Base-by-base conservation (phyloP, 2,888 invertebrate species). In the Lasioglossum oenotherae region DNA sequence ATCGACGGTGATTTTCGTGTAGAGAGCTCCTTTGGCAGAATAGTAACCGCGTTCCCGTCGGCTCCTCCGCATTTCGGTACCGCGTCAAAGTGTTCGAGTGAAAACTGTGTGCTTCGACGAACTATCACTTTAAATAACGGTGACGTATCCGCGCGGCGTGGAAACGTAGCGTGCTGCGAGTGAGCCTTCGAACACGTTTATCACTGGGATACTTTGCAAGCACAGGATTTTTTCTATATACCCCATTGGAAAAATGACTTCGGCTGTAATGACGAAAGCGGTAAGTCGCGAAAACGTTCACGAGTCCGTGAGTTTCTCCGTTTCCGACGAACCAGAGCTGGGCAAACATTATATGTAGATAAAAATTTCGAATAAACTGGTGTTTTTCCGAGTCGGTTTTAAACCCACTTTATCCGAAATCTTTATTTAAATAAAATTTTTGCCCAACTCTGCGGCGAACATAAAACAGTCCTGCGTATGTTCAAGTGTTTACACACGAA, bases 111-210 rank as follows among this genome's bases (percentile, higher is more conserved):
- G 49, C 23, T 46, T 81, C 81, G 69, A 41, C 69, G 57, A 53
- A 78, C 53, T 23, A 71, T 67, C 38, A 77, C 69, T 80, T 75
- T 82, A 86, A 90, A 89, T 89, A 89, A 84, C 89, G 82, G 86
- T 89, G 89, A 89, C 90, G 82, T 85, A 76, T 69, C 53, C 44
- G 31, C 53, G 38, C 53, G 38, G 46, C 67, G 81, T 46, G 67
- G 67, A 67, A 19, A 60, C 35, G 44, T 73, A 38, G 49, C 46
- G 72, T 60, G 12, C n/a, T 53, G 6, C n/a, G 2, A 64, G 19
- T 41, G 73, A 16, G 10, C 23, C 23, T 69, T 41, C 14, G 16
- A n/a, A 8, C 49, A 27, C 60, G 27, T 27, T 44, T 41, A 19
- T 67, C 19, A 1, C 23, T 14, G 78, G 44, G 76, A 46, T 49